Base-by-base conservation (phyloP, 2,797 vertebrate genomes). In the Knipowitschia caucasica region DNA sequence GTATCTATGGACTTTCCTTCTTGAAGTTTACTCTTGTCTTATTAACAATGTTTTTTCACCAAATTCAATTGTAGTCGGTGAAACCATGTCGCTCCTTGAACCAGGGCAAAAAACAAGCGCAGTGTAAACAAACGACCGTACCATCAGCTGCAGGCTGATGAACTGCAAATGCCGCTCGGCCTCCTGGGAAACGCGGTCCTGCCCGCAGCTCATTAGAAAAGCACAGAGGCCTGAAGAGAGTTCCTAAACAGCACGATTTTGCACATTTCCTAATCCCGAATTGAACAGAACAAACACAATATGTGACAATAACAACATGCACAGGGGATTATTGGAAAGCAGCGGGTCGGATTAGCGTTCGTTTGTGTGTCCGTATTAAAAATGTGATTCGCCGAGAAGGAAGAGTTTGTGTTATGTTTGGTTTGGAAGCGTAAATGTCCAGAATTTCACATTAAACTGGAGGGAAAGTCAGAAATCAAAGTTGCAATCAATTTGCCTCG, bases 221-320 rank as follows among this genome's bases (percentile, higher is more conserved):
- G 26, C 31, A 59, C 52, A 42, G 66, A 53, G 18, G n/a, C n/a
- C n/a, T n/a, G n/a, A n/a, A n/a, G n/a, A n/a, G 8, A 76, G 59
- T 64, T 80, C 50, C 52, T 77, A 59, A 74, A 77, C 53, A 67
- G 69, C 56, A 45, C 65, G 34, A 49, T 69, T 70, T 31, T 63
- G 57, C 70, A 77, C 60, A 34, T 62, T 56, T 53, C 49, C 33
- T 75, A 75, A 77, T 77, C 73, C 65, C 5, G 61, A 71, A 73
- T 78, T 77, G 72, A 80, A 71, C 25, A 46, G 43, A 55, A 45
- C 25, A 64, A 49, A 12, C 39, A 56, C 31, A 67, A 63, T 45
- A 56, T n/a, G 46, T 36, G 52, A 56, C 49, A 68, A 68, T 50
- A 65, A 59, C 39, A 30, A 56, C 58, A 30, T 44, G 38, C 38